Evolutionary conservation across 2,113 vertebrate genomes (phyloP).

Genomic region (Engystomops pustulosus): DNA sequence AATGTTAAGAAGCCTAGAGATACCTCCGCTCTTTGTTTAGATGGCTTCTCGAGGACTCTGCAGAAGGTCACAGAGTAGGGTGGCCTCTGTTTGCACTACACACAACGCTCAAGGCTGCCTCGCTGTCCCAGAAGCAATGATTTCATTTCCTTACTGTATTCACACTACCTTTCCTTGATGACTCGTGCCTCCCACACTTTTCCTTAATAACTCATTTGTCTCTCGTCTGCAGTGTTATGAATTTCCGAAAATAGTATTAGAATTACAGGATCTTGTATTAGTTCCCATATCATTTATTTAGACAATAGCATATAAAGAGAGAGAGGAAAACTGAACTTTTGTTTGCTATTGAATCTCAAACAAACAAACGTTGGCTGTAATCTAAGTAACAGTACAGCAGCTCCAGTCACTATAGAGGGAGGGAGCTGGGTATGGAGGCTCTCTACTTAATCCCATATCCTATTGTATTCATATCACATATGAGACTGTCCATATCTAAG

Average conservation of each 20-base stretch:
- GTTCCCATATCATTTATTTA: slow-evolving; percentile 47
- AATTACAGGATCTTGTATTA: slow-evolving; percentile 53
- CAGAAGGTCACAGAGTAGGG: slow-evolving; percentile 23
- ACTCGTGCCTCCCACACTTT: slow-evolving; percentile 61
- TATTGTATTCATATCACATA: no score
- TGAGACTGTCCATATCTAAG: no score
- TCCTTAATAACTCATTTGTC: slow-evolving; percentile 59
- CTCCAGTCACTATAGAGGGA: no score
- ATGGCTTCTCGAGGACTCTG: slow-evolving; percentile 4
- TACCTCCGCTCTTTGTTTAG: slow-evolving; percentile 30
- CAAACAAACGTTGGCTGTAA: slow-evolving; percentile 8
- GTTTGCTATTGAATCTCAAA: slow-evolving; percentile 40
- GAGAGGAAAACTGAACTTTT: slow-evolving; percentile 37
- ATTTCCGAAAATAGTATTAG: slow-evolving; percentile 59
- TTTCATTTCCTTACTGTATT: slow-evolving; percentile 59
- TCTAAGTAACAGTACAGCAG: neutral
- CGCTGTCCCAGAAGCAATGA: slow-evolving; percentile 51
- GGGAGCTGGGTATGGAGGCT: no score
- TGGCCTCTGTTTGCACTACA: slow-evolving; percentile 50
- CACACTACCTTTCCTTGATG: slow-evolving; percentile 58
- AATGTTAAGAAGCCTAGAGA: slow-evolving; percentile 9
- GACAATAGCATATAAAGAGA: slow-evolving; percentile 51
- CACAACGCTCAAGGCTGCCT: slow-evolving; percentile 38
- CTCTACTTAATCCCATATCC: no score
- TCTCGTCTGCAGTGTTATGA: slow-evolving; percentile 33